phyloP scores from a whole-genome alignment of 2,888 invertebrate species.

The Pandemis heparana region DNA sequence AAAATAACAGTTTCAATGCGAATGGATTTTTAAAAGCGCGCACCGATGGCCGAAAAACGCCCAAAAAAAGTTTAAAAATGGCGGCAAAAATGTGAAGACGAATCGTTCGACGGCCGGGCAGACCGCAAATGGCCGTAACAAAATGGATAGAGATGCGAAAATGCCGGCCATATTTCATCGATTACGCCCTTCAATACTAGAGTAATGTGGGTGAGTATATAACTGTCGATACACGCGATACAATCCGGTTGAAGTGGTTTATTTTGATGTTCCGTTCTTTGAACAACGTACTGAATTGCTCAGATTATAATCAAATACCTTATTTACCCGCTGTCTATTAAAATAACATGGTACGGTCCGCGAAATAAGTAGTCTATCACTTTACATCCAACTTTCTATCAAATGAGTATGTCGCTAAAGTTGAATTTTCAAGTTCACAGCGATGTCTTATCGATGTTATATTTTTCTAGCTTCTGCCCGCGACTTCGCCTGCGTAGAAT shows the following conservation, averaged over 20 bases:
- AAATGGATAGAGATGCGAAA: conserved; percentile 43
- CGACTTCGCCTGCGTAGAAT: too few species aligned
- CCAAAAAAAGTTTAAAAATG: conserved; percentile 43
- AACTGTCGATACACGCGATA: conserved; percentile 3
- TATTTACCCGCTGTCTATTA: too few species aligned
- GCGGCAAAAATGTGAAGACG: conserved; percentile 50
- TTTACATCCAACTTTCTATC: too few species aligned
- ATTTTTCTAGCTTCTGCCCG: too few species aligned
- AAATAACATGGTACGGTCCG: too few species aligned
- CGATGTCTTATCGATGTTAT: too few species aligned
- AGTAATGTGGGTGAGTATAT: background rate
- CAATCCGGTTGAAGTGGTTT: background rate
- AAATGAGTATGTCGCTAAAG: too few species aligned
- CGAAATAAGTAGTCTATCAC: too few species aligned
- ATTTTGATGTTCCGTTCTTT: background rate
- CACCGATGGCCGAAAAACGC: conserved; percentile 56
- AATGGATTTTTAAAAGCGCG: conserved; percentile 67
- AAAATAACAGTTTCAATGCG: conserved; percentile 66
- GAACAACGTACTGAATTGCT: too few species aligned
- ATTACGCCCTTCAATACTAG: background rate
- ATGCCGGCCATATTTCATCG: conserved; percentile 5
- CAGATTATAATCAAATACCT: too few species aligned
- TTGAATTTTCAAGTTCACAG: too few species aligned
- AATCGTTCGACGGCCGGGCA: conserved; percentile 49
- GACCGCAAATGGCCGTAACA: conserved; percentile 51